These are phyloP conservation scores for Platysteira castanea DNA, from an alignment of 2,113 vertebrate genomes.

Conservation along the genomic window DNA sequence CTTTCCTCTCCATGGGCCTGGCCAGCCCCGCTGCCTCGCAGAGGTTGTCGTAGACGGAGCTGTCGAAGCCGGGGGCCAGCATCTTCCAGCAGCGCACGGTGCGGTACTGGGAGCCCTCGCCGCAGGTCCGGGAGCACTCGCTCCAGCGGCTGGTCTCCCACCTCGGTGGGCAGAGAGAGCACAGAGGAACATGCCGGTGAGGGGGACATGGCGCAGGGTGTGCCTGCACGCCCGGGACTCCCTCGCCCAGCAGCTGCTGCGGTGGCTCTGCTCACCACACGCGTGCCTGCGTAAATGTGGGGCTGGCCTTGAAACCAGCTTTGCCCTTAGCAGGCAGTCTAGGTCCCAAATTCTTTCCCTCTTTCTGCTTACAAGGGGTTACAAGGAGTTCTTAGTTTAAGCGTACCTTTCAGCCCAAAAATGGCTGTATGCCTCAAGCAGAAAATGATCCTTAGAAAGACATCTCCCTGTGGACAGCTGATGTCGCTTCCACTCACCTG, in stretches of 20 bases:
- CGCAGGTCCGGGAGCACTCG: constrained; percentile 85
- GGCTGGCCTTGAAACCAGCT: background rate
- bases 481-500: constrained; percentile 67
- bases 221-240: background rate
- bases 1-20: constrained; percentile 84
- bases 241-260: background rate
- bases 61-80: constrained; percentile 87
- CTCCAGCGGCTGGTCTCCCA: constrained; percentile 93
- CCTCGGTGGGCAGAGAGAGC: constrained; percentile 40
- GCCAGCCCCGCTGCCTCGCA: constrained; percentile 80
- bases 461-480: background rate
- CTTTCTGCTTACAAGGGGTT: background rate
- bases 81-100: constrained; percentile 91
- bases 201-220: background rate
- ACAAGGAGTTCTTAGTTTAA: background rate
- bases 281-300: accelerated
- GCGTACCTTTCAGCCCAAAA: background rate
- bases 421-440: background rate
- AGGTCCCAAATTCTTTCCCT: background rate
- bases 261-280: accelerated
- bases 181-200: constrained; percentile 2
- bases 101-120: constrained; percentile 83
- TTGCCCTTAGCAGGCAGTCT: background rate
- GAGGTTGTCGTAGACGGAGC: constrained; percentile 84
- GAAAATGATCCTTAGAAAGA: background rate